Base-by-base conservation (phyloP, 2,113 vertebrate species). In the Leptosomus discolor region DNA sequence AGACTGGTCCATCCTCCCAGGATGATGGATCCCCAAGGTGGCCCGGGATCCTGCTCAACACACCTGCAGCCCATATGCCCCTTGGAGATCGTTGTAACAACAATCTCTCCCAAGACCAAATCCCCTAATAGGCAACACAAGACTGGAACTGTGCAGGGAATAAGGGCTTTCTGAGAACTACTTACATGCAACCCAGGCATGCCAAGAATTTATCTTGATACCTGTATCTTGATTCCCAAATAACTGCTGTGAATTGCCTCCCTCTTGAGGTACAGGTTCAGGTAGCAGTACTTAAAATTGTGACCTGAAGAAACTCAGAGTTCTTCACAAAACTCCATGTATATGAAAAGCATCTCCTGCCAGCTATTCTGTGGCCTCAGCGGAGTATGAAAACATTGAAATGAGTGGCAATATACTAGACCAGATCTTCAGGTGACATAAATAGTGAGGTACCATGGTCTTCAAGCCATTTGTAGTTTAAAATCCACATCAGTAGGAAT, bases 1-100 rank as follows among this genome's bases (percentile, higher is more conserved):
- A 88, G 39, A 9, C n/a, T 32, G 45, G 30, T 65, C 50, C 24
- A 22, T 26, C 19, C 3, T 85, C 32, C 26, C 36, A 75, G 43
- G n/a, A 37, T 2, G 4, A 43, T 10, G 43, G 53, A 46, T 39
- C 9, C 23, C 9, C 57, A 50, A 10, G 5, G 51, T 50, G 46
- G 32, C 36, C 63, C 6, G 1, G 8, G 13, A 67, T 73, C 45
- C 18, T 37, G 51, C 65, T 43, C 53, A 43, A 79, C 10, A 30
- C 9, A 63, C 15, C 10, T 0, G 0, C 12, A 71, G 36, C 24
- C 32, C 0, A 0, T 23, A 51, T 2, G 3, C 17, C 46, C 15
- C 60, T 67, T 48, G n/a, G 41, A 74, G 80, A 85, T 65, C 0
- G 2, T 30, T 84, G 26, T 43, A 81, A 65, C 69, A 85, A 54